Evolutionary conservation across 2,888 invertebrate genomes (phyloP).

Genomic region (Nudaria mundana): DNA sequence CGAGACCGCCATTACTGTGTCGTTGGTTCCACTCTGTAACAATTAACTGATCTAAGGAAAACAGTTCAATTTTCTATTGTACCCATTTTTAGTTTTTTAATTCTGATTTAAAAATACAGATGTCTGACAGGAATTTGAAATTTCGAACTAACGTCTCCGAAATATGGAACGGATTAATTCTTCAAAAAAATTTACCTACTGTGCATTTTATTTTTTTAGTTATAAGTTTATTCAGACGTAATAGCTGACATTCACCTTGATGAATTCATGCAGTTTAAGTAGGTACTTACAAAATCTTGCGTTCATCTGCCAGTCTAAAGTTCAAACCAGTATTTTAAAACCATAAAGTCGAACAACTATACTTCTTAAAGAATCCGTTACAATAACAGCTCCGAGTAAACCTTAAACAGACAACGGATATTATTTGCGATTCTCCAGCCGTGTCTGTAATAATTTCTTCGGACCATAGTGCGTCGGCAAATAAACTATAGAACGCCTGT

Average conservation of each 20-base stretch:
- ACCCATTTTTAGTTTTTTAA: too few species aligned
- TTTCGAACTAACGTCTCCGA: too few species aligned
- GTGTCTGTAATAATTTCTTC: conserved; percentile 48
- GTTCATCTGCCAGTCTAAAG: not conserved
- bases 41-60: conserved; percentile 40
- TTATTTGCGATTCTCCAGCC: conserved; percentile 49
- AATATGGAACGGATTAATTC: too few species aligned
- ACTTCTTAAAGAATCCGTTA: conserved; percentile 11
- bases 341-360: not conserved
- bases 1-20: conserved; percentile 41
- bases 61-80: too few species aligned
- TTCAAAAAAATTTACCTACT: too few species aligned
- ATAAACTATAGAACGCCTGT: conserved; percentile 42
- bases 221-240: too few species aligned
- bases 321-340: not conserved
- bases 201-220: too few species aligned
- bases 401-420: conserved; percentile 27
- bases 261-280: too few species aligned
- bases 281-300: too few species aligned
- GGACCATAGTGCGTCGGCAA: conserved; percentile 55
- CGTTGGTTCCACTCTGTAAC: conserved; percentile 43
- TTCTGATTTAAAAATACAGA: too few species aligned
- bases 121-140: too few species aligned
- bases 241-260: too few species aligned
- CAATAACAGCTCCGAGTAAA: conserved; percentile 14